A percentile compares a stretch with the other conserved stretches of the same genome.
Conservation (phyloP, 2,113 vertebrate species). For the Capreolus pygargus region DNA sequence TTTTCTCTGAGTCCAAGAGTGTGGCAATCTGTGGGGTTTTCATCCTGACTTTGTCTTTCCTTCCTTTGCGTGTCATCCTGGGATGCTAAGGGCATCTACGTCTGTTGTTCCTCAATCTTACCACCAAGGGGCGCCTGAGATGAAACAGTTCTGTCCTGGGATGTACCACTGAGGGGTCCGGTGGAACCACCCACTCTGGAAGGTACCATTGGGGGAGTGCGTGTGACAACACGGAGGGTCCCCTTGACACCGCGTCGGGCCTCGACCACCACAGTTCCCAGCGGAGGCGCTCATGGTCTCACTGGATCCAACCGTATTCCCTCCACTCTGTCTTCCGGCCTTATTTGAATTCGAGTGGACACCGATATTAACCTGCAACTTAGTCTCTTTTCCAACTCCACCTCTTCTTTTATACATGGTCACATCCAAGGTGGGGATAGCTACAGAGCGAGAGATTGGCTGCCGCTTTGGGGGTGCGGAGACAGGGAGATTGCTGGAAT, state of each 20-base stretch:
- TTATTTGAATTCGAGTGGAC: accelerated
- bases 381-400: not conserved
- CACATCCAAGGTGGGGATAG: not conserved
- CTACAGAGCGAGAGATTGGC: not conserved
- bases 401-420: not conserved
- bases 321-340: accelerated
- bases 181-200: not conserved
- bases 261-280: not conserved
- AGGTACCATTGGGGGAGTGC: not conserved
- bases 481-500: accelerated
- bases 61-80: not conserved
- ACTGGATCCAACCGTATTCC: accelerated
- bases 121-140: not conserved
- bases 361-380: accelerated
- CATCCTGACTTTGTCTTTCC: not conserved
- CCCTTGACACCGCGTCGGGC: too few relatives aligned
- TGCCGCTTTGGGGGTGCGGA: not conserved
- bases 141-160: not conserved
- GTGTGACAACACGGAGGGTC: not conserved
- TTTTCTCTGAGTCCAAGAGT: not conserved
- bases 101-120: not conserved
- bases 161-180: not conserved
- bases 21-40: not conserved
- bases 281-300: not conserved
- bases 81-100: accelerated